phyloP scores from a whole-genome alignment of 2,113 vertebrate genomes.

The Haliaeetus leucogaster region DNA sequence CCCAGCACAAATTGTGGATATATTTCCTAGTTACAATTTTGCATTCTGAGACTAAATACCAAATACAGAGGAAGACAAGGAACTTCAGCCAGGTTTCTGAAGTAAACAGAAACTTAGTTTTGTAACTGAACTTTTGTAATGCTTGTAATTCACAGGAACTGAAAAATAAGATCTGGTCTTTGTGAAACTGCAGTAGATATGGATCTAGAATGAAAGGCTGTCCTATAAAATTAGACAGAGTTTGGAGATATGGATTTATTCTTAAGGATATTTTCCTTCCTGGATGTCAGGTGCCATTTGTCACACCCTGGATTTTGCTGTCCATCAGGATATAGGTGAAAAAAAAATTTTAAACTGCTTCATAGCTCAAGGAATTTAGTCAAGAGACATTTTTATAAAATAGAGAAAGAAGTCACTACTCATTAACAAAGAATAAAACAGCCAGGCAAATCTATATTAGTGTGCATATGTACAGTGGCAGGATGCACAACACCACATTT shows the following conservation, averaged over 20 bases:
- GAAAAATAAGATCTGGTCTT: conserved; percentile 50
- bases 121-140: conserved; percentile 21
- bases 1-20: neutral
- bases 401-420: conserved; percentile 1
- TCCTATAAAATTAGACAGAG: conserved; percentile 75
- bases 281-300: conserved; percentile 79
- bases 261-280: conserved; percentile 73
- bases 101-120: conserved; percentile 39
- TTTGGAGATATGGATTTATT: conserved; percentile 73
- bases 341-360: conserved; percentile 22
- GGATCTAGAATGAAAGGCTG: conserved; percentile 71
- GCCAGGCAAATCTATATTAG: neutral
- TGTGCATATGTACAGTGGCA: neutral
- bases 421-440: conserved; percentile 21
- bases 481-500: neutral
- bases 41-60: neutral
- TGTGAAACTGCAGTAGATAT: conserved; percentile 65
- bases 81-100: neutral
- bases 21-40: neutral
- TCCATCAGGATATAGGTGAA: conserved; percentile 74
- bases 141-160: conserved; percentile 39
- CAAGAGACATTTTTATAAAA: conserved; percentile 37
- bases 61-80: neutral
- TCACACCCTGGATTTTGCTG: conserved; percentile 74
- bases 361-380: conserved; percentile 65